Evolutionary conservation across 2,113 vertebrate genomes (phyloP).

Genomic region (Peucedramus taeniatus): DNA sequence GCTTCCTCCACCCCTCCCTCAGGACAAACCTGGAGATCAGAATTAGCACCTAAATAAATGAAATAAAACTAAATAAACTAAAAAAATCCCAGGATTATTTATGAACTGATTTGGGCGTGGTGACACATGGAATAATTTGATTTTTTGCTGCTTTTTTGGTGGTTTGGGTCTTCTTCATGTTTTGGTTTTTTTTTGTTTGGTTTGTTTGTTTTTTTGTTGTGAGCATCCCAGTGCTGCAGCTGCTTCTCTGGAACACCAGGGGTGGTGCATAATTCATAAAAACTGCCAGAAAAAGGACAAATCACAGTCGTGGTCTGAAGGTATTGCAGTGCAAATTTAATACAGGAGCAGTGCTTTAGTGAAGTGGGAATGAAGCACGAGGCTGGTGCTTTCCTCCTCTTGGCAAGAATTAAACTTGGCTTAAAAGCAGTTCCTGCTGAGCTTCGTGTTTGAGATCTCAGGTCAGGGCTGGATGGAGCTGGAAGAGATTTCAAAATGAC

Average conservation of each 20-base stretch:
- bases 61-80: background rate
- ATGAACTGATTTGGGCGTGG: background rate
- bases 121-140: background rate
- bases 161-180: no score
- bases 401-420: background rate
- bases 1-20: background rate
- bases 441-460: background rate
- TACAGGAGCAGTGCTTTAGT: background rate
- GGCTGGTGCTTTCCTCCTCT: background rate
- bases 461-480: background rate
- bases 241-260: background rate
- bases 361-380: background rate
- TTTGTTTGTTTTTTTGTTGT: background rate
- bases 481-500: background rate
- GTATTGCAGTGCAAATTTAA: slow-evolving; percentile 11
- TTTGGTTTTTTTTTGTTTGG: no score
- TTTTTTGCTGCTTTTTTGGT: no score
- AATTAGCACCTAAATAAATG: slow-evolving; percentile 48
- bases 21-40: slow-evolving; percentile 4
- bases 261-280: background rate
- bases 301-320: slow-evolving; percentile 37
- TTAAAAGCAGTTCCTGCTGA: background rate
- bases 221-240: background rate
- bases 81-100: background rate
- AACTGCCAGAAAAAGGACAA: background rate